These are phyloP conservation scores for Limosa lapponica DNA, from an alignment of 2,797 vertebrate species.

Conservation along the genomic window DNA sequence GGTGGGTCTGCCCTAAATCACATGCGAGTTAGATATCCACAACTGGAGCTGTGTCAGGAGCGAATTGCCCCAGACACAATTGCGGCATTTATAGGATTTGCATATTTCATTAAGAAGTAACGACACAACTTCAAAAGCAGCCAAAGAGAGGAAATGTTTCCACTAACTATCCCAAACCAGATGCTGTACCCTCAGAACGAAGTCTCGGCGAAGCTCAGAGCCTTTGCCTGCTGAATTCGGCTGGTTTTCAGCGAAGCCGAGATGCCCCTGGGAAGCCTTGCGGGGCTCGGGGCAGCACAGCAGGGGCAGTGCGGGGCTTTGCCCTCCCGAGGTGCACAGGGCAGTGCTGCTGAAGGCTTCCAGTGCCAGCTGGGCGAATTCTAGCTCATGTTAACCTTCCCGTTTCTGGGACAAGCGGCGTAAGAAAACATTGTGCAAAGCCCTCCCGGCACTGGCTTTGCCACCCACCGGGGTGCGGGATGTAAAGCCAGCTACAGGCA, in stretches of 20 bases:
- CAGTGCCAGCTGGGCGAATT: background rate
- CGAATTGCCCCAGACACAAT: background rate
- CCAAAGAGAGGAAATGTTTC: background rate
- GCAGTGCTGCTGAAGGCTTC: background rate
- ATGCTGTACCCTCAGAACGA: background rate
- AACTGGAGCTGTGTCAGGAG: background rate
- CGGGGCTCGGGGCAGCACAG: background rate
- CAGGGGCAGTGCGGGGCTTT: rapidly evolving
- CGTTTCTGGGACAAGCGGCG: rapidly evolving
- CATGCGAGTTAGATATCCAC: background rate
- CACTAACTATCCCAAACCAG: background rate
- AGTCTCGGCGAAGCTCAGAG: background rate
- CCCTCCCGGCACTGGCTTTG: background rate
- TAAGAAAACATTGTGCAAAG: background rate
- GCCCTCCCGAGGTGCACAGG: background rate
- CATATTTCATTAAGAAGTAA: constrained; percentile 23
- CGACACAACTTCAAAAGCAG: constrained; percentile 33
- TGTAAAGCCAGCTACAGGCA: background rate
- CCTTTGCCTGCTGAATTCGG: background rate
- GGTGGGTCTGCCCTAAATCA: background rate
- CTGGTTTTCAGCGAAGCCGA: background rate
- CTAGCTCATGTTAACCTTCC: background rate
- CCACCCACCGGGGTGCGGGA: background rate
- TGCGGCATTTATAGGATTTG: background rate
- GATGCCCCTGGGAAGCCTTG: background rate